A percentile compares a stretch with the other conserved stretches of the same genome.
Conservation (phyloP, 2,888 invertebrate species). For the Papilio gigon region DNA sequence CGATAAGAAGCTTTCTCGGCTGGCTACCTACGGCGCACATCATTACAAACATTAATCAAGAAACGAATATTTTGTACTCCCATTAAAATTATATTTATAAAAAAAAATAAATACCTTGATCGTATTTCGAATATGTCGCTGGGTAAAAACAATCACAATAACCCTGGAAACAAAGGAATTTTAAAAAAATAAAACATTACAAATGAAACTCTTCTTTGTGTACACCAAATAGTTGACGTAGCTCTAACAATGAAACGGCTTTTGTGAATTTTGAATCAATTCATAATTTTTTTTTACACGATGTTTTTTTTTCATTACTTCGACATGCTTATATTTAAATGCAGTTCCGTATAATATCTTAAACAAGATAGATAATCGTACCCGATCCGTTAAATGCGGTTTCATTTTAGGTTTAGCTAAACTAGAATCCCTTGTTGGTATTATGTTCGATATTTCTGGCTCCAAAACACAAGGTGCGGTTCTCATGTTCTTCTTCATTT, state of each 20-base stretch:
- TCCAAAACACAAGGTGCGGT: conserved; percentile 69
- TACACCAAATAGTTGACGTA: neutral
- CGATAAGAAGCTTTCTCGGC: conserved; percentile 62
- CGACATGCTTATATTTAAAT: neutral
- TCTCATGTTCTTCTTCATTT: conserved; percentile 63
- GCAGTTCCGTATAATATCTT: neutral
- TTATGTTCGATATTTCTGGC: conserved; percentile 53
- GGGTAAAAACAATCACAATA: conserved; percentile 25
- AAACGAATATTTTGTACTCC: conserved; percentile 58
- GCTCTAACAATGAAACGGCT: neutral
- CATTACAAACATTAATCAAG: conserved; percentile 28
- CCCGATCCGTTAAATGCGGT: neutral
- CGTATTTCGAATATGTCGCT: neutral
- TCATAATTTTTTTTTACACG: neutral
- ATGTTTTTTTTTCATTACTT: neutral
- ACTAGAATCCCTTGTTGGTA: conserved; percentile 27
- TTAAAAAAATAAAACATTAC: neutral
- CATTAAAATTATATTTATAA: conserved; percentile 52
- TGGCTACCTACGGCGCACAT: conserved; percentile 48
- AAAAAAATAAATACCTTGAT: conserved; percentile 19
- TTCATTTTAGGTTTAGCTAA: neutral
- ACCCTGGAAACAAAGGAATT: conserved; percentile 7
- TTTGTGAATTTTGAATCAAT: neutral
- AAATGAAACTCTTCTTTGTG: neutral
- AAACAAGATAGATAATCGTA: neutral